Evolutionary conservation across 2,888 invertebrate species (phyloP).

Genomic region (Mechanitis mazaeus): DNA sequence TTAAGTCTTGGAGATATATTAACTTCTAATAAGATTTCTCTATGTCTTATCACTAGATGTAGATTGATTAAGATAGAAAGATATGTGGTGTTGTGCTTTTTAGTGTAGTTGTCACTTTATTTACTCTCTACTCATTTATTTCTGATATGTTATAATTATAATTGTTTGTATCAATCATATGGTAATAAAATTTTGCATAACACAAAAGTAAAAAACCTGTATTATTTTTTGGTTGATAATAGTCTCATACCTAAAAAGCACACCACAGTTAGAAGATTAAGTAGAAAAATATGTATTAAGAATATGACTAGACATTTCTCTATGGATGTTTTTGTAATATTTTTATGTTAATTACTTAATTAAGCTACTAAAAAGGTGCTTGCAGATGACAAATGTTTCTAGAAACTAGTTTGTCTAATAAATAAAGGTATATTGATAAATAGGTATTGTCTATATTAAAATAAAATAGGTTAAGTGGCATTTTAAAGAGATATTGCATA

Average conservation of each 20-base stretch:
- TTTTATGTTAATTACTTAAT: constrained; percentile 19
- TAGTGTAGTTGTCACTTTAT: background rate
- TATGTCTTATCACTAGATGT: constrained; percentile 17
- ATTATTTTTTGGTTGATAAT: background rate
- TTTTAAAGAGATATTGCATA: background rate
- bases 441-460: no score
- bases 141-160: constrained; percentile 22
- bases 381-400: constrained; percentile 6
- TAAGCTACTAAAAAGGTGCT: constrained; percentile 12
- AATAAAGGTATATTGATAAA: no score
- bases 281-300: constrained; percentile 65
- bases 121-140: background rate
- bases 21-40: constrained; percentile 39
- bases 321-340: constrained; percentile 20
- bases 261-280: constrained; percentile 46
- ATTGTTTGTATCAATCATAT: constrained; percentile 29
- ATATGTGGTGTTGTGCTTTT: constrained; percentile 24
- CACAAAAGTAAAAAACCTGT: no score
- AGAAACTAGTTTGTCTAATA: background rate
- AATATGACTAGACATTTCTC: constrained; percentile 54
- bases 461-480: background rate
- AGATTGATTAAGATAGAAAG: constrained; percentile 22
- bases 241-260: constrained; percentile 40
- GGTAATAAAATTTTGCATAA: constrained; percentile 27
- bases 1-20: constrained; percentile 49